A percentile compares a stretch with the other conserved stretches of the same genome.
Conservation (phyloP, 2,113 vertebrate species). For the Pan troglodytes region NHGRI_mPanTro3-v2.1_pri NC_072409.2:107388001-107388500, state of each 20-base stretch:
- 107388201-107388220: neutral
- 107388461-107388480: slow-evolving; percentile 71
- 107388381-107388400: neutral
- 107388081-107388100: neutral
- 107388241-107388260: neutral
- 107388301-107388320: neutral
- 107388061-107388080: neutral
- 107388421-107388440: slow-evolving; percentile 29
- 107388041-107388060: neutral
- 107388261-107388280: neutral
- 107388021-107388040: neutral
- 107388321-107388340: neutral
- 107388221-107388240: neutral
- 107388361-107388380: neutral
- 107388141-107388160: neutral
- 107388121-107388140: neutral
- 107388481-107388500: slow-evolving; percentile 80
- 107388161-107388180: neutral
- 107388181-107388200: neutral
- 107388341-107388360: neutral
- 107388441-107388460: slow-evolving; percentile 77
- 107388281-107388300: neutral
- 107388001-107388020: neutral
- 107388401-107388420: neutral
- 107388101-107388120: neutral